Base-by-base conservation (phyloP, 2,797 vertebrate genomes). In the Sebastes iracundus region DNA sequence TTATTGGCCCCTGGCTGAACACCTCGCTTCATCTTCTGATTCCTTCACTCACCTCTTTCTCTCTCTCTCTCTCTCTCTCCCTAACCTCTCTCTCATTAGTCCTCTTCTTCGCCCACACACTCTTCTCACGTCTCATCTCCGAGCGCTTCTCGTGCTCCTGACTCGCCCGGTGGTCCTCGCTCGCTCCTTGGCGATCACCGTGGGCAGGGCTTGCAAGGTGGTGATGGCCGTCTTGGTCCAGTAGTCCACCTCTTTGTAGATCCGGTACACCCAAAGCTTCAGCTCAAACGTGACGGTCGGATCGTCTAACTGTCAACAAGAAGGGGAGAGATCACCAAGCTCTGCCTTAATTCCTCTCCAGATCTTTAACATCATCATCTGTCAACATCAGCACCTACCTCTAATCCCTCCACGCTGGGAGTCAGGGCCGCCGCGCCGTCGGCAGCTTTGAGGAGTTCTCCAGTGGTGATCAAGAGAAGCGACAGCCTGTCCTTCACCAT, bases 191-290 rank as follows among this genome's bases (percentile, higher is more conserved):
- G 30, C 49, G 3, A 22, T 69, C 18, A 68, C 75, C 0, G 64
- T 20, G 13, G 87, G 77, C 66, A 93, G 83, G 7, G 80, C 81
- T 58, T 89, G 82, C 76, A 96, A 83, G 58, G 80, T 88, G 68
- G 88, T 84, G 53, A 88, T 68, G 49, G 95, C 72, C 0, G 25
- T 90, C 80, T 84, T 88, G 56, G 91, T 88, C 95, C 95, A 96
- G 91, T 94, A 86, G 16, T 94, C 92, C 67, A 96, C 76, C 72
- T 96, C 96, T 84, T 78, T 88, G 81, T 89, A 94, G 83, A 96
- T 79, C n/a, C 84, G 85, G 79, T 94, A 94, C 28, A 94, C 85
- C 95, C 95, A 96, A 56, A 91, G 46, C 91, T 96, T 96, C 71
- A 96, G 42, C 33, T 90, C 89, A 65, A 96, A 96, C 77, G 86